Base-by-base conservation (phyloP, 2,113 vertebrate species). In the Periophthalmus modestus region DNA sequence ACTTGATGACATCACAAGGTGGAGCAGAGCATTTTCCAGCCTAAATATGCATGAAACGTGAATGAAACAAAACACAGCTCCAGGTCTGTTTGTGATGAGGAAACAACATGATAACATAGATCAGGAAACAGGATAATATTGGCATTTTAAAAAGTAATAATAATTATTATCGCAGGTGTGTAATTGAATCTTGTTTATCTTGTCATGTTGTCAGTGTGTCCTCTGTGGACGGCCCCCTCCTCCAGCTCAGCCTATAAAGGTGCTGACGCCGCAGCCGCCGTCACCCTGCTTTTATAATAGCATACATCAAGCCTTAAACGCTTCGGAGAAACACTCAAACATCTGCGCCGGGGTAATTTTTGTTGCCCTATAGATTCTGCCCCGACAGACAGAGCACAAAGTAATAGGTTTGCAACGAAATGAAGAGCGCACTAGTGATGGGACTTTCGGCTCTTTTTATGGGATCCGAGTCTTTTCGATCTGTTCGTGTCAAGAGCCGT, bases 271-370 rank as follows among this genome's bases (percentile, higher is more conserved):
- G 90, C 90, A 89, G 73, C 81, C 7, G 63, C 85, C 79, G 75
- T 89, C 90, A 82, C 80, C 72, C 71, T 66, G 80, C 83, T 87
- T 91, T 90, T 89, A 89, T 84, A 90, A 91, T 88, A 19, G 83
- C 87, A 91, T 90, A 85, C 90, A 91, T 92, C 89, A 92, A 80
- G 85, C 79, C 84, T 87, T 90, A 90, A 91, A 91, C 36, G 81
- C 88, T 87, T 81, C 46, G 21, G 74, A 88, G 91, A 89, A 89
- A 89, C 84, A 78, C 84, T 89, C 82, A 83, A 84, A 90, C 84
- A 85, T 89, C 81, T 85, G 79, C 16, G 69, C 82, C 84, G 0
- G 80, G 85, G 80, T 90, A 73, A 82, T 85, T 88, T 89, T 82
- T 85, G 86, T 91, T 80, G 87, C 83, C 73, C 82, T 83, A 86